Evolutionary conservation across 2,113 vertebrate species (phyloP).

Genomic region (Oenanthe oenanthe): DNA sequence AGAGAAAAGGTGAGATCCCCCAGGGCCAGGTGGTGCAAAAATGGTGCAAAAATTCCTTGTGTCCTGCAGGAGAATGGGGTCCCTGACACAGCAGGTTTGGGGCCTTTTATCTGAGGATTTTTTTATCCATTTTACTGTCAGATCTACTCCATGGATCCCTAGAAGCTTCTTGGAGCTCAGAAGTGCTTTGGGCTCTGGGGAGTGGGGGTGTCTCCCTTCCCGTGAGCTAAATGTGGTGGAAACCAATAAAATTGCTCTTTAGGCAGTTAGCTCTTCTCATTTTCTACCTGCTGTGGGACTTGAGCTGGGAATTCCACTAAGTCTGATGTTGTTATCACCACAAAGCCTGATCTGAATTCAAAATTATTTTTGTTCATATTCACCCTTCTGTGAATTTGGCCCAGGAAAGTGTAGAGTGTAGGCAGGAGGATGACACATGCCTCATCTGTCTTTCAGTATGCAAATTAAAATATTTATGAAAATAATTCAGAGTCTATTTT

Average conservation of each 20-base stretch:
- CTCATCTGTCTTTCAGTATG: neutral
- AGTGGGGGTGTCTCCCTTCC: neutral
- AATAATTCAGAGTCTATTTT: neutral
- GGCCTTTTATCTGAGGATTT: neutral
- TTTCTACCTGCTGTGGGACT: neutral
- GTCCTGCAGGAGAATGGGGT: neutral
- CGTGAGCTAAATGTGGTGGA: neutral
- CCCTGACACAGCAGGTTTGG: neutral
- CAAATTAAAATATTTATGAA: neutral
- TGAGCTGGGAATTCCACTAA: neutral
- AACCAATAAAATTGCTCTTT: neutral
- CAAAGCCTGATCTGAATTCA: neutral
- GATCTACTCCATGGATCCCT: neutral
- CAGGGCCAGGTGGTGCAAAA: neutral
- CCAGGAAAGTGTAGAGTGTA: neutral
- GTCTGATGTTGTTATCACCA: neutral
- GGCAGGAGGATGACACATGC: neutral
- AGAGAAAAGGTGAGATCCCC: neutral
- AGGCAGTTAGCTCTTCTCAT: neutral
- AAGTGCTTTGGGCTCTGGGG: neutral
- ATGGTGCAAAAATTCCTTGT: neutral
- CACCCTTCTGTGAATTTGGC: neutral
- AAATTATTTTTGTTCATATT: neutral
- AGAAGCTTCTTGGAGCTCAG: neutral
- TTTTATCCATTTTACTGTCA: neutral